Evolutionary conservation across 2,113 vertebrate genomes (phyloP).

Genomic region (Bujurquina vittata): DNA sequence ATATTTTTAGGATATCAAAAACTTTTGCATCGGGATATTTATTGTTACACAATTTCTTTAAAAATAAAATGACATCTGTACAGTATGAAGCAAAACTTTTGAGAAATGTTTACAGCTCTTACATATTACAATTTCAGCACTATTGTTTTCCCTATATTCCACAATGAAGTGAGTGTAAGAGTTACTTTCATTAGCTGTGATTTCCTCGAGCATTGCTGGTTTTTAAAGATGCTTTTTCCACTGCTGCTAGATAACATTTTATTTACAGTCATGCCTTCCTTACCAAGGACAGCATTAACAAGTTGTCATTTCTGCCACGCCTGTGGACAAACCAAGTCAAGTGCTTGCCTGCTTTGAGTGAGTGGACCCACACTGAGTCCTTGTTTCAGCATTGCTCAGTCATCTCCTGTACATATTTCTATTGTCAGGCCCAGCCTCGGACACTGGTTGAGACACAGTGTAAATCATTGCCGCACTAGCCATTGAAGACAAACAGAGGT

Average conservation of each 20-base stretch:
- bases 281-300: constrained; percentile 53
- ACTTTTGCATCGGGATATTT: background rate
- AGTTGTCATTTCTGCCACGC: constrained; percentile 53
- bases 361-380: constrained; percentile 15
- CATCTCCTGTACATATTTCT: constrained; percentile 17
- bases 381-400: constrained; percentile 31
- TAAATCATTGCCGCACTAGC: constrained; percentile 25
- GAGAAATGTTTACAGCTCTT: background rate
- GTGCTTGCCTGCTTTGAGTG: constrained; percentile 23
- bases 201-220: background rate
- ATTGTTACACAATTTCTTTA: background rate
- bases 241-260: constrained; percentile 32
- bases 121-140: background rate
- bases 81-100: background rate
- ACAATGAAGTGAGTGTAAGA: background rate
- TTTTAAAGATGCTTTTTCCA: constrained; percentile 30
- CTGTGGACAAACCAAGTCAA: constrained; percentile 50
- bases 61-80: constrained; percentile 13
- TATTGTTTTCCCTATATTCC: constrained; percentile 14
- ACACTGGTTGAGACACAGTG: constrained; percentile 8
- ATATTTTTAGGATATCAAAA: background rate
- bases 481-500: constrained; percentile 39
- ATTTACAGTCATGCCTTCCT: constrained; percentile 58
- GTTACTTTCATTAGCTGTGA: constrained; percentile 15
- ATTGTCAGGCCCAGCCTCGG: constrained; percentile 29